Base-by-base conservation (phyloP, 1,140 invertebrate species). In the Tetraneura akinire region DNA sequence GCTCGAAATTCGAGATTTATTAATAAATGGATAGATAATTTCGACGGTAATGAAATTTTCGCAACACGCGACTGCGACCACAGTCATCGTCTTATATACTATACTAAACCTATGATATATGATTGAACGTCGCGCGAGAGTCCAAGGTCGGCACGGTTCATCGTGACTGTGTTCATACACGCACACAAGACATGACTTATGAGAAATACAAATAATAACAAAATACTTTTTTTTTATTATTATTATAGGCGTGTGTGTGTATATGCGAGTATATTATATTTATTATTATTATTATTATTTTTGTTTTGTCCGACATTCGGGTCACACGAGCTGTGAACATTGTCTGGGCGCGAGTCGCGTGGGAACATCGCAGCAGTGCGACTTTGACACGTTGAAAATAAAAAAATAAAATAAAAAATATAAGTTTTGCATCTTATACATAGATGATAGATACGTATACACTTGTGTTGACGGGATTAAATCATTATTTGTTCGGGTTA, bases 111-210 rank as follows among this genome's bases (percentile, higher is more conserved):
- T n/a, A n/a, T n/a, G n/a, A n/a, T n/a, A n/a, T 60, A 37, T 23
- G 71, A 32, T 55, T 13, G 53, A 51, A 21, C 51, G 47, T 62
- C 26, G 64, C 18, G 37, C 64, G 71, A 45, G 26, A 32, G 71
- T 74, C 71, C 74, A 78, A 78, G 74, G 74, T n/a, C 74, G 55
- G 37, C 74, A 78, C 74, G 74, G 53, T 21, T 45, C 16, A 37
- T 78, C 74, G 74, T 78, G 74, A 78, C 74, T 47, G 13, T n/a
- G 32, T n/a, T 55, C 9, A 74, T 13, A 37, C 71, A 55, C 26
- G 18, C 47, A 49, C 64, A 21, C 55, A 57, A 37, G 3, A 37
- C 32, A 53, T 8, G 23, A 51, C 68, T 29, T 9, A 26, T 71
- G 47, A 26, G 13, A 18, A 18, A 47, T 32, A 64, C 2, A n/a